Evolutionary conservation across 2,797 vertebrate species (phyloP), one percentile per base, ranked within the genome.

Genomic region (Rhinophrynus dorsalis): DNA sequence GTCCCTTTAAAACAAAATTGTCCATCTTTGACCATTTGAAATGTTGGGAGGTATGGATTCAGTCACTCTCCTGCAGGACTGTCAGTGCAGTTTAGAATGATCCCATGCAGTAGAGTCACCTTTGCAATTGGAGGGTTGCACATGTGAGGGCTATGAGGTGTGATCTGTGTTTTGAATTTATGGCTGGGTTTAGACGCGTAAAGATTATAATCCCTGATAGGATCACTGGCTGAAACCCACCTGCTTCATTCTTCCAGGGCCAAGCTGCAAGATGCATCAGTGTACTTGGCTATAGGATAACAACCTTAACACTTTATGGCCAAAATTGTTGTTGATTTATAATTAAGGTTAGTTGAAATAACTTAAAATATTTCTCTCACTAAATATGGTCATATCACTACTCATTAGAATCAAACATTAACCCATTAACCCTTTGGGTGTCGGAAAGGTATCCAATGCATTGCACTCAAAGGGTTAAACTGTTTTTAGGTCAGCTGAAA

Each of bases 191-290:
- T 23, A 52, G 33, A 54, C 32, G 47, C 44, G 56, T 32, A 52
- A 42, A 68, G 45, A 59, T 52, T 54, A 61, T 61, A 52, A 52
- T 61, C 20, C 2, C 12, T 23, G 8, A 44, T 24, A 44, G 13
- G 8, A 18, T 42, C 21, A n/a, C 18, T 30, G 24, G 6, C 27
- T 42, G 37, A 35, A 52, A 32, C 18, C 30, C 57, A 61, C 67
- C 35, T 61, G 47, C 24, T 60, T n/a, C n/a, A 33, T 32, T 6
- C 57, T 52, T 68, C 32, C 26, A 13, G 21, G 11, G 3, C n/a
- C 32, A n/a, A 27, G 15, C 30, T 50, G 10, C 23, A 7, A 15
- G 12, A 37, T 48, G 24, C 15, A 40, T 48, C 32, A 50, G 13
- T 12, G 40, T 26, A 11, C 59, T 15, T 26, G 42, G 45, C 12